Percentiles rank a stretch among this genome's conserved stretches.
These are phyloP conservation scores for Pocota personata DNA, from an alignment of 2,888 invertebrate genomes.

Conservation along the genomic window DNA sequence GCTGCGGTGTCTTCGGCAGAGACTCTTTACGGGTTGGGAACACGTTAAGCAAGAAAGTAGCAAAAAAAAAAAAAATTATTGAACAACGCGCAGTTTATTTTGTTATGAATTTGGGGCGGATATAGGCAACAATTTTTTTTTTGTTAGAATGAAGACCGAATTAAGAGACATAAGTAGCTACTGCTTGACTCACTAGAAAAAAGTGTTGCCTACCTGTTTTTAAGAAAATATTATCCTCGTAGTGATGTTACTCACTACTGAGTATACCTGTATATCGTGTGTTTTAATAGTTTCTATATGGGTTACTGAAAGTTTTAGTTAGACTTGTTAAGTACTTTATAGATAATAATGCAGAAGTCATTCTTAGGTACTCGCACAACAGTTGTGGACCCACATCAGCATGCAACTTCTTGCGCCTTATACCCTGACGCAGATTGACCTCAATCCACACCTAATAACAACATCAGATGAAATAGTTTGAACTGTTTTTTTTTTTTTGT, in stretches of 20 bases:
- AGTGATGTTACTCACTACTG: neutral
- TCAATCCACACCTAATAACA: slow-evolving; percentile 21
- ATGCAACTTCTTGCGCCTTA: neutral
- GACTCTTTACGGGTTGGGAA: too few species aligned
- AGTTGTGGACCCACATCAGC: neutral
- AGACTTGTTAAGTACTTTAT: neutral
- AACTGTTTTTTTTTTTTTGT: too few species aligned
- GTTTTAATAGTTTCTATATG: neutral
- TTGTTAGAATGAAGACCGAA: too few species aligned
- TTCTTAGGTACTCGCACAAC: neutral
- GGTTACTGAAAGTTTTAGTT: neutral
- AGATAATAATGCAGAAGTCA: neutral
- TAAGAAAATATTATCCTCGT: neutral
- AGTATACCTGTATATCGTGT: neutral
- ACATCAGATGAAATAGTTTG: neutral
- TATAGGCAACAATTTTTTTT: too few species aligned
- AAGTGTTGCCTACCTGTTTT: too few species aligned
- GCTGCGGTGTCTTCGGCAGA: too few species aligned
- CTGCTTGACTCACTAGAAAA: too few species aligned
- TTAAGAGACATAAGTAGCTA: too few species aligned
- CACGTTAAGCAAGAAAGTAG: too few species aligned
- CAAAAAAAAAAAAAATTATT: too few species aligned
- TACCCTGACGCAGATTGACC: slow-evolving; percentile 8
- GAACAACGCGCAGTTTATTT: too few species aligned
- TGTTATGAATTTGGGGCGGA: too few species aligned